phyloP scores from a whole-genome alignment of 2,113 vertebrate genomes.

The Addax nasomaculatus region DNA sequence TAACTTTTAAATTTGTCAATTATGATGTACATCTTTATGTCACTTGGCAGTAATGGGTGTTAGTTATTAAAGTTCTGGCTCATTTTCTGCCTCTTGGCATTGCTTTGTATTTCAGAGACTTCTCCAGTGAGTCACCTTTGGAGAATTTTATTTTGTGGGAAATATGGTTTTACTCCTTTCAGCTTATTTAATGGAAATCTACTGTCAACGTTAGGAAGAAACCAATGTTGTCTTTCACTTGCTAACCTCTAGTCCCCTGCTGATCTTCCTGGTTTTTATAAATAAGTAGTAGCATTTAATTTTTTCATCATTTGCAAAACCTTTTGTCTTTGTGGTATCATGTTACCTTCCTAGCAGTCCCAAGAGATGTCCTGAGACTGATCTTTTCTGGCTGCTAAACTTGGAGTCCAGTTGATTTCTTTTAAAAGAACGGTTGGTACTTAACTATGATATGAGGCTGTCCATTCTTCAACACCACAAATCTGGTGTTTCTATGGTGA shows the following conservation, averaged over 20 bases:
- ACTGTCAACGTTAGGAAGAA: background rate
- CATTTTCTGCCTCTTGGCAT: constrained; percentile 17
- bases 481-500: background rate
- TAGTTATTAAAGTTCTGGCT: constrained; percentile 14
- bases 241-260: background rate
- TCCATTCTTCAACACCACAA: background rate
- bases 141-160: background rate
- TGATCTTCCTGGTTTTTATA: background rate
- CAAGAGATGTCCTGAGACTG: background rate
- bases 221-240: background rate
- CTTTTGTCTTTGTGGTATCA: background rate
- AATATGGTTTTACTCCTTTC: background rate
- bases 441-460: background rate
- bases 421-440: background rate
- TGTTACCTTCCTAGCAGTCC: background rate
- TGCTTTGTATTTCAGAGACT: background rate
- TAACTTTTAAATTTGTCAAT: background rate
- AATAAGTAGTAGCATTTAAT: background rate
- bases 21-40: background rate
- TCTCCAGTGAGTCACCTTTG: background rate
- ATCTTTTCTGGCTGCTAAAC: background rate
- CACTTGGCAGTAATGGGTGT: background rate
- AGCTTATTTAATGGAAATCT: background rate
- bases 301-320: background rate
- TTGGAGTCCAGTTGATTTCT: background rate